These are phyloP conservation scores for Hyphantria cunea DNA, from an alignment of 1,140 invertebrate genomes.

Conservation along the genomic window DNA sequence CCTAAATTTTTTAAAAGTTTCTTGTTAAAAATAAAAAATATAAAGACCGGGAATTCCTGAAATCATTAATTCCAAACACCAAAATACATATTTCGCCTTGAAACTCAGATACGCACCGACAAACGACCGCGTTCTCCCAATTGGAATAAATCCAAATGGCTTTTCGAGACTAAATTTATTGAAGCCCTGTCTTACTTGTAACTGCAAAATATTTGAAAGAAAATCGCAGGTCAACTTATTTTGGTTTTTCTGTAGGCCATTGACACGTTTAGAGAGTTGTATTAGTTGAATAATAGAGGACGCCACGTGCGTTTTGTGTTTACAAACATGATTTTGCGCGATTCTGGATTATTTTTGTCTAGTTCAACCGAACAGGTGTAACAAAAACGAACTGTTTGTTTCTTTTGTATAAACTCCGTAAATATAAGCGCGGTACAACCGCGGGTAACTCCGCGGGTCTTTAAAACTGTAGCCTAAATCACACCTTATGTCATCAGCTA, in stretches of 20 bases:
- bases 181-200: neutral
- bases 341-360: slow-evolving; percentile 3
- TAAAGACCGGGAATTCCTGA: neutral
- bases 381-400: neutral
- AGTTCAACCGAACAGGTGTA: neutral
- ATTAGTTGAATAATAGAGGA: slow-evolving; percentile 11
- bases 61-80: neutral
- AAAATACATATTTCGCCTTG: slow-evolving; percentile 16
- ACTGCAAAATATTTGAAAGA: neutral
- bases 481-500: too few relatives aligned
- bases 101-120: neutral
- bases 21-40: neutral
- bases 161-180: neutral
- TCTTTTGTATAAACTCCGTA: neutral
- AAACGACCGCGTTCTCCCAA: neutral
- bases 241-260: slow-evolving; percentile 16
- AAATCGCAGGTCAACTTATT: neutral
- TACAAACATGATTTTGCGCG: slow-evolving; percentile 22
- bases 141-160: slow-evolving; percentile 13
- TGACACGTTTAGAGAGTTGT: slow-evolving; percentile 18
- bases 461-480: too few relatives aligned
- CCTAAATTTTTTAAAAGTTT: neutral
- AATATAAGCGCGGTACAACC: too few relatives aligned
- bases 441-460: too few relatives aligned
- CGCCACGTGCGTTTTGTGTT: slow-evolving; percentile 19